These are phyloP conservation scores for Typhlichthys subterraneus DNA, from an alignment of 2,797 vertebrate species.

Conservation along the genomic window DNA sequence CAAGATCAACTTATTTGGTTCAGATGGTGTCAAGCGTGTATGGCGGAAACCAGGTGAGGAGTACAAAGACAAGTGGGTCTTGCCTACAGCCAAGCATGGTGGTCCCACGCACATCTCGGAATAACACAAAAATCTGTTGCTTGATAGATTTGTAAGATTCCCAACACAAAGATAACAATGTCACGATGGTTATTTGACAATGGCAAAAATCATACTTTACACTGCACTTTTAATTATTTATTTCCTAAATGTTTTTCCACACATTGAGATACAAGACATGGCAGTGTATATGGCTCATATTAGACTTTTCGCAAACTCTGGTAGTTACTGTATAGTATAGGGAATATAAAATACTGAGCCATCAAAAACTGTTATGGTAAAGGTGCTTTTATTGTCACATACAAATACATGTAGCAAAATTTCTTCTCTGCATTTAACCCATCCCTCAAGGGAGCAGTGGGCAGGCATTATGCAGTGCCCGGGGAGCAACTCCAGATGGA, in stretches of 20 bases:
- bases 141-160: slow-evolving; percentile 29
- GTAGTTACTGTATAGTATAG: not conserved
- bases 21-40: too few species aligned
- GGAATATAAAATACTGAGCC: slow-evolving; percentile 25
- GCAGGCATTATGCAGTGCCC: too few species aligned
- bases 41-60: too few species aligned
- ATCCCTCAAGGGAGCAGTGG: too few species aligned
- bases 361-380: slow-evolving; percentile 45
- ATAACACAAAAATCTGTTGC: slow-evolving; percentile 56
- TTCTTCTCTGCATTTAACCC: too few species aligned
- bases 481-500: too few species aligned
- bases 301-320: slow-evolving; percentile 31
- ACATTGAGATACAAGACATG: slow-evolving; percentile 4
- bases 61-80: too few species aligned
- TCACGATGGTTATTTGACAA: slow-evolving; percentile 20
- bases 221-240: not conserved
- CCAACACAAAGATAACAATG: not conserved
- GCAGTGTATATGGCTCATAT: slow-evolving; percentile 22
- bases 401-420: too few species aligned
- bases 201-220: slow-evolving; percentile 1
- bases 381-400: too few species aligned
- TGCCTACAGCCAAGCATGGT: too few species aligned
- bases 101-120: slow-evolving; percentile 33
- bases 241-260: slow-evolving; percentile 6
- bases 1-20: too few species aligned